Evolutionary conservation across 2,888 invertebrate species (phyloP).

Genomic region (Ellobium chinense): DNA sequence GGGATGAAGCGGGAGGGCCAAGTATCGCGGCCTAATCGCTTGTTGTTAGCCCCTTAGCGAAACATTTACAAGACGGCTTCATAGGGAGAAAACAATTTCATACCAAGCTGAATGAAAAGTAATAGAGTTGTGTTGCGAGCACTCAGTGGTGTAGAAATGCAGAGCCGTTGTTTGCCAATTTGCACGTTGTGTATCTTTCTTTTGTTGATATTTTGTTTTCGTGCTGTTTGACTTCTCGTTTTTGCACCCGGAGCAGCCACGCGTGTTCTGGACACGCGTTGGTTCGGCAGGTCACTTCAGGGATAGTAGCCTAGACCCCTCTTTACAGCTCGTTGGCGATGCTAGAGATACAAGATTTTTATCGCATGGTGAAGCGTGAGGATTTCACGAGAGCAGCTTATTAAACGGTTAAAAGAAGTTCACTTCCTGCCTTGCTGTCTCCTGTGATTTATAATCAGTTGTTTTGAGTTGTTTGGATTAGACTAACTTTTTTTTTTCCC

Average conservation of each 20-base stretch:
- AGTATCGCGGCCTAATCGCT: conserved; percentile 19
- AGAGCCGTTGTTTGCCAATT: too few species aligned
- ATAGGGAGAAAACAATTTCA: conserved; percentile 1
- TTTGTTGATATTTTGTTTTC: too few species aligned
- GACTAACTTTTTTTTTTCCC: too few species aligned
- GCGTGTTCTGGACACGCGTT: too few species aligned
- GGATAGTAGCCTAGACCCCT: too few species aligned
- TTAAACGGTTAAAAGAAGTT: neutral
- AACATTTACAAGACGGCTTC: neutral
- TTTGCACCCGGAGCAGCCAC: too few species aligned
- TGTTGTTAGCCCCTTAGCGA: conserved; percentile 16
- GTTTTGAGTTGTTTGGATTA: too few species aligned
- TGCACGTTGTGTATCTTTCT: too few species aligned
- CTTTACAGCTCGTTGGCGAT: neutral
- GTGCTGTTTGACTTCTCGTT: too few species aligned
- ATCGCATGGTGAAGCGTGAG: neutral
- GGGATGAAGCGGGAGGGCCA: conserved; percentile 5
- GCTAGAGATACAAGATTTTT: neutral
- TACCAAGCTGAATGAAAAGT: neutral
- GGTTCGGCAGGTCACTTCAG: too few species aligned
- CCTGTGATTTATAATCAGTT: neutral
- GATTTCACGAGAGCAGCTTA: neutral
- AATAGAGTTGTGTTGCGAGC: too few species aligned
- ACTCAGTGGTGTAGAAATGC: too few species aligned
- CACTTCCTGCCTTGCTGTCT: neutral